phyloP scores from a whole-genome alignment of 2,113 vertebrate species.

The Larimichthys crocea region DNA sequence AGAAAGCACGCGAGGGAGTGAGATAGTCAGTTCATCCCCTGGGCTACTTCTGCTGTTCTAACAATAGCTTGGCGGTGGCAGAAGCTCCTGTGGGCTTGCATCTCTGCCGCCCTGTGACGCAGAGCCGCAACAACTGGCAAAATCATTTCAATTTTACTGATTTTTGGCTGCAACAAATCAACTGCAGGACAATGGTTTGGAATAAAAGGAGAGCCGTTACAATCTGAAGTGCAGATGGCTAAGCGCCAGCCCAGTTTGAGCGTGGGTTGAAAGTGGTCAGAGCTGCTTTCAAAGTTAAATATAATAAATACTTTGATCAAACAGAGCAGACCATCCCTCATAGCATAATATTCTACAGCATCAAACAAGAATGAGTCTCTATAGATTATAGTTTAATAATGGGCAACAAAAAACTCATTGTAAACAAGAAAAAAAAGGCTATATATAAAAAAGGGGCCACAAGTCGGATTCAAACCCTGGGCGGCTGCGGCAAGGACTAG shows the following conservation, averaged over 20 bases:
- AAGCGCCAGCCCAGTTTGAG: not conserved
- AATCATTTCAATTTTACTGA: slow-evolving; percentile 62
- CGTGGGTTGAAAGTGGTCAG: slow-evolving; percentile 2
- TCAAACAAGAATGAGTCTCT: slow-evolving; percentile 11
- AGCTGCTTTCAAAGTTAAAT: slow-evolving; percentile 13
- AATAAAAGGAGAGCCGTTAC: slow-evolving; percentile 30
- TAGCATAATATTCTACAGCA: not conserved
- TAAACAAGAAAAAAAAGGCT: not conserved
- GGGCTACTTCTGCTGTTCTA: slow-evolving; percentile 75
- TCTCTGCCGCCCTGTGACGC: slow-evolving; percentile 58
- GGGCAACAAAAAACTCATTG: not conserved
- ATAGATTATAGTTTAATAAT: not conserved
- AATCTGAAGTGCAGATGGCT: slow-evolving; percentile 3
- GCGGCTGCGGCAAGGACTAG: too few species aligned
- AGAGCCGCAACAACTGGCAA: slow-evolving; percentile 64
- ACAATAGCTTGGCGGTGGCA: slow-evolving; percentile 76
- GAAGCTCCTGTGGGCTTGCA: slow-evolving; percentile 72
- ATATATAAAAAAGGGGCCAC: too few species aligned
- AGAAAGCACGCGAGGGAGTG: slow-evolving; percentile 41
- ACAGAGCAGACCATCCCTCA: not conserved
- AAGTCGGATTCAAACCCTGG: too few species aligned
- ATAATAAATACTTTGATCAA: not conserved
- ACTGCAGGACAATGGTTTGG: slow-evolving; percentile 37
- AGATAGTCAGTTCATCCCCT: slow-evolving; percentile 65
- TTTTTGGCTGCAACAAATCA: slow-evolving; percentile 27